Conservation (phyloP, 2,888 invertebrate genomes). For the Hetaerina titia region DNA sequence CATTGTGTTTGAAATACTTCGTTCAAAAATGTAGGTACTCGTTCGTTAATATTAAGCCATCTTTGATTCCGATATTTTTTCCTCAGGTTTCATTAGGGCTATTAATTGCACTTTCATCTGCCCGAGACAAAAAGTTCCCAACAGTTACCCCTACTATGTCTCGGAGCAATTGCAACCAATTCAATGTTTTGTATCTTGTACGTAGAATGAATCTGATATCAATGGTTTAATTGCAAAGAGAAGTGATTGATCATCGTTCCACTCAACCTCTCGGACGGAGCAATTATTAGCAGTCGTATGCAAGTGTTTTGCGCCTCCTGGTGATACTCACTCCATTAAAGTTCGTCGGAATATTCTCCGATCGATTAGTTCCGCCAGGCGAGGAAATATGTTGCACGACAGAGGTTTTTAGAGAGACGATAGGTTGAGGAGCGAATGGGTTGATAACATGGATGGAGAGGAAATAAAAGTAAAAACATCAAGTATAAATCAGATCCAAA, state of each 20-base stretch:
- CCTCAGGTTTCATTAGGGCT: neutral
- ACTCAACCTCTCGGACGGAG: neutral
- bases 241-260: neutral
- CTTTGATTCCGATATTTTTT: neutral
- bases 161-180: neutral
- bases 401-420: neutral
- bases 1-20: too few relatives aligned
- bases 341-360: neutral
- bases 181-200: neutral
- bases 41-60: too few relatives aligned
- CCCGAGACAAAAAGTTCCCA: neutral
- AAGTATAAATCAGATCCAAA: neutral
- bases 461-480: neutral
- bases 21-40: neutral
- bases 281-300: neutral
- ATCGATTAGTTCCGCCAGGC: neutral
- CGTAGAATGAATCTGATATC: neutral
- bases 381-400: neutral
- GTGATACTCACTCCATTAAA: neutral
- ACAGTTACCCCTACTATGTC: neutral
- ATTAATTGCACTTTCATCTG: neutral
- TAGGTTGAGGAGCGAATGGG: neutral
- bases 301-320: neutral
- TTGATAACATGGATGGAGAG: neutral
- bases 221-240: neutral